Evolutionary conservation across 64 coral and sea anemone genomes (phyloP).

Genomic region (Anthopleura sola): DNA sequence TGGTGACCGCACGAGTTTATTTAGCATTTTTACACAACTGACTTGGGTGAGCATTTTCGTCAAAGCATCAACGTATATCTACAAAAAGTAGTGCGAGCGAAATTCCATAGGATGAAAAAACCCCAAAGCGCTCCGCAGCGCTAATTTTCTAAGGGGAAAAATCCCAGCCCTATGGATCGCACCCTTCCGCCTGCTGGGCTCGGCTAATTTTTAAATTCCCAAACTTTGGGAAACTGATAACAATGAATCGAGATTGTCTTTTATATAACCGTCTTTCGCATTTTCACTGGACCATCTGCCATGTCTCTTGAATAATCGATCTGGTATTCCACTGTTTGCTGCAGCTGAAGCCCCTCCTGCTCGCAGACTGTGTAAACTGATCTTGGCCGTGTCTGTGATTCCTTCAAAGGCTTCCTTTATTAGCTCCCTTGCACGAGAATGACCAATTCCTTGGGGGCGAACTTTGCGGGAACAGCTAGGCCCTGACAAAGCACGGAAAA

Average conservation of each 20-base stretch:
- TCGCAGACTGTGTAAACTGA: constrained; percentile 20
- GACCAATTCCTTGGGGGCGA: constrained; percentile 26
- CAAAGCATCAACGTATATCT: too few species aligned
- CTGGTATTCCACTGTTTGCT: constrained; percentile 23
- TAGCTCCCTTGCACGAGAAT: constrained; percentile 37
- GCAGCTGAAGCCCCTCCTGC: constrained; percentile 21
- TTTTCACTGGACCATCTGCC: constrained; percentile 35
- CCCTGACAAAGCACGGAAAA: constrained; percentile 33
- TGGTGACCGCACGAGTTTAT: constrained; percentile 17
- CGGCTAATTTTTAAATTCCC: too few species aligned
- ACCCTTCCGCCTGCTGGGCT: too few species aligned
- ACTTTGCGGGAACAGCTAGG: constrained; percentile 21
- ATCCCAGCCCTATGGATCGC: too few species aligned
- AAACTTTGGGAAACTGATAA: too few species aligned
- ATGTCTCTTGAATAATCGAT: constrained; percentile 30
- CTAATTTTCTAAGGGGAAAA: too few species aligned
- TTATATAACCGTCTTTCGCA: constrained; percentile 36
- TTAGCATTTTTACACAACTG: too few species aligned
- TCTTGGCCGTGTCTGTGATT: constrained; percentile 20
- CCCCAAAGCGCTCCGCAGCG: too few species aligned
- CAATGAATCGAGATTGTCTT: constrained; percentile 18
- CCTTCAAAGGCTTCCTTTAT: constrained; percentile 21
- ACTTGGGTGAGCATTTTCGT: too few species aligned
- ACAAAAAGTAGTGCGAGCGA: too few species aligned
- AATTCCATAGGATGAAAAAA: too few species aligned